phyloP scores from a whole-genome alignment of 1,140 invertebrate species.

The Watersipora subatra region DNA sequence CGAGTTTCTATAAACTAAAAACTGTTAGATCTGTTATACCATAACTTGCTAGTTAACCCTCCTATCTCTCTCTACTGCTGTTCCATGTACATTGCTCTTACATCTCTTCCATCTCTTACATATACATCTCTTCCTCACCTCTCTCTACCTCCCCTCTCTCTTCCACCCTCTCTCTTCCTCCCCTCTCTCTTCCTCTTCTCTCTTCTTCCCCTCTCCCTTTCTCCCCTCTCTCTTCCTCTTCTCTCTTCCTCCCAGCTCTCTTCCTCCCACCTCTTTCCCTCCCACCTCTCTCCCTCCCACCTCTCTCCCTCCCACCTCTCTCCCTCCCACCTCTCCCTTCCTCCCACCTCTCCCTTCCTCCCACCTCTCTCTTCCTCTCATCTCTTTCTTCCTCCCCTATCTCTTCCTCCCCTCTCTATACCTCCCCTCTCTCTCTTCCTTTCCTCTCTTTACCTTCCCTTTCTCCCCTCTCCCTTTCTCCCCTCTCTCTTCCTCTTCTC shows the following conservation, averaged over 20 bases:
- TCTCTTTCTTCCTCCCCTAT: no score
- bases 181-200: conserved; percentile 1
- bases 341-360: not conserved
- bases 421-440: conserved; percentile 6
- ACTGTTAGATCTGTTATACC: conserved; percentile 11
- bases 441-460: no score
- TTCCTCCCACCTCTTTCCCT: no score
- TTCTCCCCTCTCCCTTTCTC: not conserved
- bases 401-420: conserved; percentile 5
- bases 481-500: conserved; percentile 3
- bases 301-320: no score
- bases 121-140: no score
- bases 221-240: not conserved
- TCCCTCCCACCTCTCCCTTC: not conserved
- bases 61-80: conserved; percentile 9
- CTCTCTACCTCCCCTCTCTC: conserved; percentile 1
- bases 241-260: no score
- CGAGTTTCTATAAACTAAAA: no score
- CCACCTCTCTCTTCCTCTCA: not conserved
- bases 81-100: not conserved
- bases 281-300: no score
- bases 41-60: conserved; percentile 10
- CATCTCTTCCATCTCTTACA: not conserved
- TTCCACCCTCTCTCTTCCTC: conserved; percentile 1
- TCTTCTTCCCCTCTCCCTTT: not conserved